These are phyloP conservation scores for Nomada flava DNA, from an alignment of 2,888 invertebrate genomes.

Conservation along the genomic window DNA sequence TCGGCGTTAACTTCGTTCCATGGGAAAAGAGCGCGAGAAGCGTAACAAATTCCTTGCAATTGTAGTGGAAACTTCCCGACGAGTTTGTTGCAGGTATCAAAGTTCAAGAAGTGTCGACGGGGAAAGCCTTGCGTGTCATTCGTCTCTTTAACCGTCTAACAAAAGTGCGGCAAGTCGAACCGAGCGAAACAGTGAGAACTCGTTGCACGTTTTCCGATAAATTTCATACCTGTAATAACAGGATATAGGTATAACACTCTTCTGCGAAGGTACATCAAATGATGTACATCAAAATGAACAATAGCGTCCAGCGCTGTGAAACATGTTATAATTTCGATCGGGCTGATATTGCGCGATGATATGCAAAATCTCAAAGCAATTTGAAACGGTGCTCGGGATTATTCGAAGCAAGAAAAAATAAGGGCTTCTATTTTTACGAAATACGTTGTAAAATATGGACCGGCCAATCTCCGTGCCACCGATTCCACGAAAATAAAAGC, in stretches of 20 bases:
- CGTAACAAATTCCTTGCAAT: conserved; percentile 51
- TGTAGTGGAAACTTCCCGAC: conserved; percentile 38
- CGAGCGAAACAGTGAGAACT: conserved; percentile 8
- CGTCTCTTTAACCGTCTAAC: conserved; percentile 35
- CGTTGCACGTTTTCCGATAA: conserved; percentile 3
- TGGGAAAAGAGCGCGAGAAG: conserved; percentile 4
- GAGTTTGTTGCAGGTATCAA: conserved; percentile 44
- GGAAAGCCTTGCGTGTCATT: conserved; percentile 45
- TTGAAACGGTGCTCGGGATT: conserved; percentile 1
- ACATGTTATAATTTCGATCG: too few species aligned
- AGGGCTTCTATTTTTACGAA: background rate
- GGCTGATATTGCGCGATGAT: too few species aligned
- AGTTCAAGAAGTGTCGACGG: conserved; percentile 46
- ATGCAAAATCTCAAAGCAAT: background rate
- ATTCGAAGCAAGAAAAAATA: conserved; percentile 5
- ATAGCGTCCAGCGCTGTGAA: too few species aligned
- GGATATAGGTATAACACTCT: background rate
- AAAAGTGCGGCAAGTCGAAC: conserved; percentile 2
- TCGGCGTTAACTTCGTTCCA: conserved; percentile 31
- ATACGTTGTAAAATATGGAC: conserved; percentile 23
- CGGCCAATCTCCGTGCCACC: background rate
- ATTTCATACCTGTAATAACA: background rate
- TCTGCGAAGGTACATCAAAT: background rate
- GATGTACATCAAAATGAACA: too few species aligned
- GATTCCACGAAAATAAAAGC: background rate